Conservation (phyloP, 2,888 invertebrate genomes). For the Pristionchus maxplancki region DNA sequence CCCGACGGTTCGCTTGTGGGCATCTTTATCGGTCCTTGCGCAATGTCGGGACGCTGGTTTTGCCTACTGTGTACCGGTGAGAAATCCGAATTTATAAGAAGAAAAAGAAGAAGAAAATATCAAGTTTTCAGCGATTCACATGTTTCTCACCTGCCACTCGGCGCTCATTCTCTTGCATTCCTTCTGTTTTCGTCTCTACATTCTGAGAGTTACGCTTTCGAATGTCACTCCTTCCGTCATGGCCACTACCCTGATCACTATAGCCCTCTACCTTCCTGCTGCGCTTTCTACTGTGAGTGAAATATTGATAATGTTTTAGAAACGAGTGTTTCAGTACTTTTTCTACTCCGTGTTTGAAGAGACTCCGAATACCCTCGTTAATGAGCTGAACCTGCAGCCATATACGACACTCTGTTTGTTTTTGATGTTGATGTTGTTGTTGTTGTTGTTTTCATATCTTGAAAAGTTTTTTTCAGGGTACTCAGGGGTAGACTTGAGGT, state of each 20-base stretch:
- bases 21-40: neutral
- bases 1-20: neutral
- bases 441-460: too few species aligned
- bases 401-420: neutral
- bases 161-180: neutral
- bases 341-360: neutral
- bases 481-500: neutral
- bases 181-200: neutral
- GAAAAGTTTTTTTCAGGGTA: neutral
- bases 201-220: neutral
- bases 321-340: neutral
- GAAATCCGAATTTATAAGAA: neutral
- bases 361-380: neutral
- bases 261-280: neutral
- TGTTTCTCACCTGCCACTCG: neutral
- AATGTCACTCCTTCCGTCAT: neutral
- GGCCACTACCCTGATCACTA: neutral
- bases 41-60: neutral
- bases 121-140: neutral
- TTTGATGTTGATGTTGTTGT: too few species aligned
- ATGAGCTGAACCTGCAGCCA: neutral
- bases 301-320: too few species aligned
- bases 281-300: neutral
- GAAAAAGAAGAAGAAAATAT: neutral
- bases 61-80: neutral